Evolutionary conservation across 2,797 vertebrate genomes (phyloP).

Genomic region (Tenualosa thibaudeaui): DNA sequence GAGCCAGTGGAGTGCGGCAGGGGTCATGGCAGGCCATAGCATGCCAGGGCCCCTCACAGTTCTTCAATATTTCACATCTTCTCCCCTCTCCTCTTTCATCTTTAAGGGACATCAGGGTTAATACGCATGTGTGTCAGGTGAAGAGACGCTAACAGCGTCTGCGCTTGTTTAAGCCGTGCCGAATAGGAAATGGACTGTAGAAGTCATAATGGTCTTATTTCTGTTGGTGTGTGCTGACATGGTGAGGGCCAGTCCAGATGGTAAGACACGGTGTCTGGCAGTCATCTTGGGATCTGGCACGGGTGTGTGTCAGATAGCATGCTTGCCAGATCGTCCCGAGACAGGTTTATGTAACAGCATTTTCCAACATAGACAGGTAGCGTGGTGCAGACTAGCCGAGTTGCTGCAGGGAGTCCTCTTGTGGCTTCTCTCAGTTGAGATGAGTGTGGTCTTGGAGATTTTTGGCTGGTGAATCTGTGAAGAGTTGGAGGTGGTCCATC

Average conservation of each 20-base stretch:
- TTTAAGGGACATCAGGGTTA: slow-evolving; percentile 40
- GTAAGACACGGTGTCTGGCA: background rate
- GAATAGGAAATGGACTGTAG: background rate
- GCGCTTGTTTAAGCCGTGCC: background rate
- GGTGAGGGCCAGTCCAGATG: background rate
- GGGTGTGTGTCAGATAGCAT: background rate
- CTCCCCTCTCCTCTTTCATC: slow-evolving; percentile 53
- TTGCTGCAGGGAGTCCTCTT: background rate
- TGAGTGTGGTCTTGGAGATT: background rate
- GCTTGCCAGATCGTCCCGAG: background rate
- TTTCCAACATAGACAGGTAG: background rate
- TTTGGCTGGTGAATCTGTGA: background rate
- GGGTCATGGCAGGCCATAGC: slow-evolving; percentile 62
- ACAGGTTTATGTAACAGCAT: slow-evolving; percentile 9
- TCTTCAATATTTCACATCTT: slow-evolving; percentile 64
- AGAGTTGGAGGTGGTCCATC: background rate
- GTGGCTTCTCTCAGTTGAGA: background rate
- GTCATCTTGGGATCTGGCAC: background rate
- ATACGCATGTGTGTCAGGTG: slow-evolving; percentile 26
- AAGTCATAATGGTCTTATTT: slow-evolving; percentile 12
- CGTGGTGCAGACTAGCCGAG: background rate
- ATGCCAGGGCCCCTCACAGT: slow-evolving; percentile 60
- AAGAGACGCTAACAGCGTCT: background rate
- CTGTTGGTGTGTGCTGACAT: background rate
- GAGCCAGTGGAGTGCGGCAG: slow-evolving; percentile 52